Base-by-base conservation (phyloP, 30 jellyfish, hydroid and myxozoan species). In the Catostylus mosaicus region DNA sequence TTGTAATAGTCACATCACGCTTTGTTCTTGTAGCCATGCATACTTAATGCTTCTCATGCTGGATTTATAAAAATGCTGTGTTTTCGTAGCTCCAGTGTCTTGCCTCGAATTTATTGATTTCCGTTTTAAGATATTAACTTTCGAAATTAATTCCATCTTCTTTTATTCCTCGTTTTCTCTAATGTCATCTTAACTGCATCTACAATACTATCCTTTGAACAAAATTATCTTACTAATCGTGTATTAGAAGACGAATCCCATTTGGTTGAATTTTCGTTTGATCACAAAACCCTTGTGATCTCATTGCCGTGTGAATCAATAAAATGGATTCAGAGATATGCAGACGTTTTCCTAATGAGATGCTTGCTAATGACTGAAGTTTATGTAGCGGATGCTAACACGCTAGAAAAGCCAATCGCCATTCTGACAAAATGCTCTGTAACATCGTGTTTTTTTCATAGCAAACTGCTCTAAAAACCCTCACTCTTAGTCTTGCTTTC, bases 261-360 rank as follows among this genome's bases (percentile, higher is more conserved):
- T 75, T 30, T 33, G 9, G 16, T 43, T 33, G 86, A 75, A 75
- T 54, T 75, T 75, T 76, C 86, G 86, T 75, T 73, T 36, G 57
- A 19, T 56, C 46, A 40, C 76, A 59, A 59, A 59, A 22, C 4
- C 26, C 71, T 48, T 43, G 47, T 43, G 62, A 72, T 72, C 83
- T 32, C 46, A 47, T 72, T 72, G 64, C 66, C 20, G 65, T 43
- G 45, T 29, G 83, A 26, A 54, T 24, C 32, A 45, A 72, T 47
- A 43, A 72, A 69, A 35, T 43, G 71, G 71, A 72, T 72, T 72
- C 30, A 33, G 1, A 27, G 51, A 45, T 43, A 54, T 26, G 69
- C 83, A 45, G 70, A 72, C 70, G 46, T 32, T 72, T 72, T 36
- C 83, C 62, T 37, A 48, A 45, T 33, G 56, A 72, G 82, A 43